Base-by-base conservation (phyloP, 2,113 vertebrate species). In the Alaudala cheleensis region DNA sequence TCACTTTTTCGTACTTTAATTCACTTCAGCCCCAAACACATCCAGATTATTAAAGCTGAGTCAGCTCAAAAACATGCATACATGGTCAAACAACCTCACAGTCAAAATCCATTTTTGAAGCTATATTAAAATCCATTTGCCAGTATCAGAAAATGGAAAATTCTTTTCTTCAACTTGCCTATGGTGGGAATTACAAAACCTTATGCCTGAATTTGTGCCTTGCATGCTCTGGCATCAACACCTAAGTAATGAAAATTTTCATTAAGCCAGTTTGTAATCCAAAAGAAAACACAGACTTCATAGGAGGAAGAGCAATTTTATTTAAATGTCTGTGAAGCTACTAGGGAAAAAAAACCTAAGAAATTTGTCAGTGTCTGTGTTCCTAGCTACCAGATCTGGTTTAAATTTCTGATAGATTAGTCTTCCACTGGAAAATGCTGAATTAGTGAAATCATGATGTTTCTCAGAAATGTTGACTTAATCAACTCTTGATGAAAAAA, bases 351-450 rank as follows among this genome's bases (percentile, higher is more conserved):
- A 81, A 51, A 87, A 8, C 45, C 37, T 34, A 58, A 54, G 65
- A 57, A 61, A 39, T 29, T 14, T 60, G 65, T 29, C 61, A 76
- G 20, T n/a, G 77, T 33, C 67, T 91, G 42, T 50, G 45, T 18
- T 73, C 14, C 60, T 5, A 45, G 70, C 37, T 93, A 90, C 64
- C 0, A 14, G 50, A 80, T 72, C 73, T 82, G 50, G 42, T 80
- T 90, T 90, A 58, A 37, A 77, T 86, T 93, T 94, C 87, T 83
- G 50, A 82, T 31, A 47, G 58, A 87, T 61, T 8, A 45, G 44
- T 69, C 81, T 91, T 95, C 65, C 50, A 87, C 39, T 34, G 33
- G 50, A 91, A 92, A 95, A 95, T 40, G 70, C 54, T 88, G 81
- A 93, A 77, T 83, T 73, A 77, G 74, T 66, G 61, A 89, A 95